Conservation (phyloP, 1,140 invertebrate species). For the Akabosia matsudoensis region DNA sequence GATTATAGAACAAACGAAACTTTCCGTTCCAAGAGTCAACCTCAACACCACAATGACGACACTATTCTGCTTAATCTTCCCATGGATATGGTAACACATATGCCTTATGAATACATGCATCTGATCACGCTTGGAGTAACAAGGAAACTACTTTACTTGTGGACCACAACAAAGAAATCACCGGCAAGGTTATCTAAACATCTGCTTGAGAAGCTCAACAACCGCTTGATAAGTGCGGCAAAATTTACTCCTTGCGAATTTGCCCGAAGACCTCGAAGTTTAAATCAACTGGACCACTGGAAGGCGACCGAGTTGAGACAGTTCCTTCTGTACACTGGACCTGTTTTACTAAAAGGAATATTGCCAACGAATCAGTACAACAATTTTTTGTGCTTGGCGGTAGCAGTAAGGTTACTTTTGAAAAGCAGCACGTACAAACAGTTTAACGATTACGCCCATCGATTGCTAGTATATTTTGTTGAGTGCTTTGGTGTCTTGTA, state of each 20-base stretch:
- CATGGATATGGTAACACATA: constrained; percentile 29
- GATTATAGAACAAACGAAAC: constrained; percentile 39
- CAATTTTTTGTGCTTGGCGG: constrained; percentile 52
- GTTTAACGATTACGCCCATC: constrained; percentile 47
- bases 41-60: background rate
- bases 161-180: background rate
- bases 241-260: constrained; percentile 48
- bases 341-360: constrained; percentile 50
- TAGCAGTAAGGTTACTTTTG: constrained; percentile 49
- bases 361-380: constrained; percentile 49
- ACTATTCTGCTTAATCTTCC: constrained; percentile 10
- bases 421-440: constrained; percentile 30
- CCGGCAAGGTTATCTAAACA: background rate
- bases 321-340: constrained; percentile 54
- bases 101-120: constrained; percentile 47
- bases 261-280: constrained; percentile 48
- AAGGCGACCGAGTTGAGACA: constrained; percentile 55
- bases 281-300: constrained; percentile 50
- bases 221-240: background rate
- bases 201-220: background rate
- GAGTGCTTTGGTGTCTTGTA: constrained; percentile 44
- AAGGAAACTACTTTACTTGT: constrained; percentile 12
- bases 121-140: constrained; percentile 36
- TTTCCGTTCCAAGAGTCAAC: constrained; percentile 34
- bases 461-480: constrained; percentile 49